Evolutionary conservation across 2,797 vertebrate species (phyloP).

Genomic region (Gymnopithys bicolor): DNA sequence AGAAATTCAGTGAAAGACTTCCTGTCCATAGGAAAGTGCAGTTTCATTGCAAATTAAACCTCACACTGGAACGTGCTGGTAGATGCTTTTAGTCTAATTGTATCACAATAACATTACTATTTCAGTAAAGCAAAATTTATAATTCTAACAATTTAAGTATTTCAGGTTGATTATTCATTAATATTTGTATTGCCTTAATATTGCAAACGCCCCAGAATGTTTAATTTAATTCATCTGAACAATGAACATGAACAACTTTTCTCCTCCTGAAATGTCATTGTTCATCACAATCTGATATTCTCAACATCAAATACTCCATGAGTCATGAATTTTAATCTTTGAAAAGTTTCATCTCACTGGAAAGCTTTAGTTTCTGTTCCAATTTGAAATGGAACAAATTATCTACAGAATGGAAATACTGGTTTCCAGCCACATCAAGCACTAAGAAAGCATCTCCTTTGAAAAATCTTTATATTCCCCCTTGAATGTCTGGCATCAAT

Average conservation of each 20-base stretch:
- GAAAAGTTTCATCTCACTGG: background rate
- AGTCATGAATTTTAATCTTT: background rate
- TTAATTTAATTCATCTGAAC: background rate
- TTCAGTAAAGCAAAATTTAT: background rate
- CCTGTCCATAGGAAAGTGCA: background rate
- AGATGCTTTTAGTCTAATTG: background rate
- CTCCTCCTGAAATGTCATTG: background rate
- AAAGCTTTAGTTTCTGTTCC: background rate
- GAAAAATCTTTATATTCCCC: background rate
- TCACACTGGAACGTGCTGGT: background rate
- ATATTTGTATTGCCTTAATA: background rate
- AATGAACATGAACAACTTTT: background rate
- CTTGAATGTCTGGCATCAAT: background rate
- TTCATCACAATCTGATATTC: background rate
- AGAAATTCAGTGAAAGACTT: background rate
- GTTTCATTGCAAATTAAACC: background rate
- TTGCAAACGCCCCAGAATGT: accelerated
- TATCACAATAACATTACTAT: background rate
- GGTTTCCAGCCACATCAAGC: background rate
- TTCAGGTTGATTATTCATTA: background rate
- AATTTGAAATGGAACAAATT: background rate
- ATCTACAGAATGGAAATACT: background rate
- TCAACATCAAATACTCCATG: background rate
- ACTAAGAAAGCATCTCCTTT: background rate
- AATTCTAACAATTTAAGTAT: background rate